A percentile compares a stretch with the other conserved stretches of the same genome.
phyloP scores from a whole-genome alignment of 2,797 vertebrate genomes.

The Carcharodon carcharias region DNA sequence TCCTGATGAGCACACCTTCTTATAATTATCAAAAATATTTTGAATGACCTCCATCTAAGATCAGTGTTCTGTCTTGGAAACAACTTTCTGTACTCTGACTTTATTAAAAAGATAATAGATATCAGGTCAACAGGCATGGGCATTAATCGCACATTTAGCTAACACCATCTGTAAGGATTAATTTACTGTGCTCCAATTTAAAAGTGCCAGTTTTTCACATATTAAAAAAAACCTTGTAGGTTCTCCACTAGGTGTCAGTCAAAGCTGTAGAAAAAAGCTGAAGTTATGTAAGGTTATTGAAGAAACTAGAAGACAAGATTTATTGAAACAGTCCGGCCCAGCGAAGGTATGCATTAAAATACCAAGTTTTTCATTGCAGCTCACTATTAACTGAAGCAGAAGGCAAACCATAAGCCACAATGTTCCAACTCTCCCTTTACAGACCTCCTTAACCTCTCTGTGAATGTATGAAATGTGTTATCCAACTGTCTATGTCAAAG shows the following conservation, averaged over 20 bases:
- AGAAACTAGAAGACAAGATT: not conserved
- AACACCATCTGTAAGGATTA: not conserved
- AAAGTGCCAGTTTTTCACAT: not conserved
- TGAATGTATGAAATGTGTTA: not conserved
- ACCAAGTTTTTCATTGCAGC: not conserved
- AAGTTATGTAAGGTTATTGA: not conserved
- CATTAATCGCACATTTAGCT: not conserved
- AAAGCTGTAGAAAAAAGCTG: not conserved
- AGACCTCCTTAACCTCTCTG: not conserved
- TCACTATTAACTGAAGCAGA: not conserved
- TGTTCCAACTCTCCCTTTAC: not conserved
- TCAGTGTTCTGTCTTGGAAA: not conserved
- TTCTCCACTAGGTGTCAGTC: conserved; percentile 35
- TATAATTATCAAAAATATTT: not conserved
- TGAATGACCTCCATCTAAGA: not conserved
- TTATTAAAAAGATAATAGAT: not conserved
- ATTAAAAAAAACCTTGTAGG: not conserved
- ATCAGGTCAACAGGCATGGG: not conserved
- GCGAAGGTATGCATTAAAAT: not conserved
- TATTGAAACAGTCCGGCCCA: not conserved
- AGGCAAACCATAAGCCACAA: not conserved
- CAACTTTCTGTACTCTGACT: not conserved
- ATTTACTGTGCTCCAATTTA: not conserved
- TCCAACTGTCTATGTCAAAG: not conserved
- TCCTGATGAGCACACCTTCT: not conserved